Evolutionary conservation across 2,888 invertebrate genomes (phyloP).

Genomic region (Chloromyia formosa): DNA sequence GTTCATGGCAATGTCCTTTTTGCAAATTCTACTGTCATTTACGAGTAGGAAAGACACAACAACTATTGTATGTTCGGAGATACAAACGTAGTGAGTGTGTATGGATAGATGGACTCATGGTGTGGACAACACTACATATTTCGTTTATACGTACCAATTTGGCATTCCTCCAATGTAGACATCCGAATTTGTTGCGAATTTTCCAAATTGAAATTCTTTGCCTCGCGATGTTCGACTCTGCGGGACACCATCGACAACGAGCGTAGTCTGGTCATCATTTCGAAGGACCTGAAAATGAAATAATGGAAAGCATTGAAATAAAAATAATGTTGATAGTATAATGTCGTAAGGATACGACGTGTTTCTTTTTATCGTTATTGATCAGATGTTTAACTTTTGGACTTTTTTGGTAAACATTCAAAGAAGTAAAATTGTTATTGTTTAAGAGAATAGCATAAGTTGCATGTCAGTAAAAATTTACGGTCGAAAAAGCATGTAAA

Average conservation of each 20-base stretch:
- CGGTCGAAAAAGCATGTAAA: too few species aligned
- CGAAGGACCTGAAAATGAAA: slow-evolving; percentile 68
- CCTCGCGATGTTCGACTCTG: slow-evolving; percentile 84
- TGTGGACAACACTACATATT: neutral
- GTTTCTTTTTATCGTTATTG: too few species aligned
- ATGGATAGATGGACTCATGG: neutral
- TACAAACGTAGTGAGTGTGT: too few species aligned
- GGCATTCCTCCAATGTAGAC: slow-evolving; percentile 98
- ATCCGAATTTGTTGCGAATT: slow-evolving; percentile 86
- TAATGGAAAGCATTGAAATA: neutral
- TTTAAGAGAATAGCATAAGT: too few species aligned
- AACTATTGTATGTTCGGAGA: too few species aligned
- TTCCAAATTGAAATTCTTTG: slow-evolving; percentile 89
- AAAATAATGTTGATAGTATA: neutral
- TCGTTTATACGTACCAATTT: slow-evolving; percentile 70
- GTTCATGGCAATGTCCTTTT: neutral
- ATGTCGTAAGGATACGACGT: too few species aligned
- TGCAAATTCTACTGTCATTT: neutral
- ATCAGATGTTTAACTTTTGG: too few species aligned
- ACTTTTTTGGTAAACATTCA: too few species aligned
- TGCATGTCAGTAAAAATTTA: too few species aligned
- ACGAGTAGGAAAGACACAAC: too few species aligned
- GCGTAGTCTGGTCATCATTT: slow-evolving; percentile 82
- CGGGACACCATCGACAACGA: slow-evolving; percentile 85
- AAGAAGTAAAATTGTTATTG: too few species aligned